Base-by-base conservation (phyloP, 2,113 vertebrate species). In the Serilophus lunatus region DNA sequence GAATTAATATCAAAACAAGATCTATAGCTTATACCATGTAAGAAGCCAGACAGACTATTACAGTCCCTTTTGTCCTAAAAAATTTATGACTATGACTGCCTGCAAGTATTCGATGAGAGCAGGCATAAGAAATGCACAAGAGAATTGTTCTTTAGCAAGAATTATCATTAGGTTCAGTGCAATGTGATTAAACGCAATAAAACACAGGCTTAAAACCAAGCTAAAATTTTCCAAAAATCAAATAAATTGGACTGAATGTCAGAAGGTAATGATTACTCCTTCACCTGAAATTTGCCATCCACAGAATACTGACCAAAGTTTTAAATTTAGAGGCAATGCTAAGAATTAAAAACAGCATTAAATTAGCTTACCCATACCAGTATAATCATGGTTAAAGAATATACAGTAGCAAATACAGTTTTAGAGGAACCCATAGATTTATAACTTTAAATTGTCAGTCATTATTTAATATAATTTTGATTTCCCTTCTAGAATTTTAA, bases 31-130 rank as follows among this genome's bases (percentile, higher is more conserved):
- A 28, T 60, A 71, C 64, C 78, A 94, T 40, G 17, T 36, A 92
- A 81, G 60, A 92, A 93, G 54, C 33, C 59, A 81, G 94, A 84
- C 2, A 9, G 56, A 83, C n/a, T 74, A 86, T 28, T 63, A 69
- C 12, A 90, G 47, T 71, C 44, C 36, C 72, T 93, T 81, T 44
- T 68, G 51, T 80, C 44, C 74, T 93, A 88, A 94, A 95, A 93
- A 75, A 95, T 42, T 51, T 86, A 95, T 86, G 29, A 77, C 61
- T 68, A 45, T n/a, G 56, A 83, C 63, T 86, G 76, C 56, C 63
- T 94, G 33, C 83, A 94, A 81, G 68, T 90, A 94, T 75, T 74
- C 0, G 0, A 81, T 77, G 74, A 93, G 4, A 9, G 2, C 59
- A 94, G 42, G 35, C 38, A 9, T 31, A 77, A 71, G 54, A 85